Evolutionary conservation across 2,888 invertebrate species (phyloP), one percentile per base, ranked within the genome.

Genomic region (Fragum fragum): DNA sequence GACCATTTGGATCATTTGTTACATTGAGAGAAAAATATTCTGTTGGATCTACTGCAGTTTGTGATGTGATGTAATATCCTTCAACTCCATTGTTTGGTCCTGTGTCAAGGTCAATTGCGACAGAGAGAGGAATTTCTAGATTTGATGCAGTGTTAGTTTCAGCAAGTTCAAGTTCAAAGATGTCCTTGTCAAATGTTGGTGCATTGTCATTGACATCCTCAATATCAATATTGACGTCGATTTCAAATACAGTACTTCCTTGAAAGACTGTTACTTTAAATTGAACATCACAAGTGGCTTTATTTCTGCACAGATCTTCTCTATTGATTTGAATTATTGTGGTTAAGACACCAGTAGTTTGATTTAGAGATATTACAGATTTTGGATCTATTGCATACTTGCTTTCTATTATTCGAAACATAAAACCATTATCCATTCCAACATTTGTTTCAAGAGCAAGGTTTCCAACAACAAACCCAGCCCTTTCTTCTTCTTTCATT

Each of bases 131-230:
- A 23, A 82, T 73, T 21, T 74, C 72, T 26, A 59, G 71, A 42
- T 82, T 81, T 11, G 76, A 52, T 18, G 86, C 78, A 66, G 55
- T 78, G 47, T 47, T 47, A 1, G 83, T 72, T 70, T 89, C 89
- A 1, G 86, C 81, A 42, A 89, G 42, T 75, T 86, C 79, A 5
- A 88, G 57, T 3, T 55, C 36, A 11, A 81, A 66, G 29, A 52
- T 55, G 9, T 57, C 69, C 7, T 74, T 75, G n/a, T 81, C 74
- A 81, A 89, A 89, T 47, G 76, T 81, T 29, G 89, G 89, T n/a
- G 87, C 79, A 52, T 89, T 85, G 71, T 89, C 89, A 77, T 89
- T 89, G 18, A 83, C 73, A 74, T 89, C 89, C 1, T 82, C 66
- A 36, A 89, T 82, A 26, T 74, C 83, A 16, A 89, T 61, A 3